Evolutionary conservation across 2,888 invertebrate species (phyloP), one percentile per base, ranked within the genome.

Genomic region (Leucoma salicis): DNA sequence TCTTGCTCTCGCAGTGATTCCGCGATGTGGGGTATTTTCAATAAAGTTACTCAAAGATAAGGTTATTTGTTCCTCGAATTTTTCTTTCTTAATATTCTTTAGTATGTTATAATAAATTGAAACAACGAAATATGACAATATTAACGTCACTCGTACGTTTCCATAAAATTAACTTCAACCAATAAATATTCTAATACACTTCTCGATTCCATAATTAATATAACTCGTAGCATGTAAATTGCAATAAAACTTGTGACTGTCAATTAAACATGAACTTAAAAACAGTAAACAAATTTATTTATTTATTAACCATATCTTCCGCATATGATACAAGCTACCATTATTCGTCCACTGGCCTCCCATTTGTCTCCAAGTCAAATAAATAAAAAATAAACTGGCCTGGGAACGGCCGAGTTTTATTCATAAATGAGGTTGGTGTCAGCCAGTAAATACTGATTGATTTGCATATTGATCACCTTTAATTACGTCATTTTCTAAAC

Each of bases 351-450:
- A 46, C 44, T 53, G 56, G 29, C 50, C 50, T 41, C 28, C n/a
- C 36, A 41, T 47, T 52, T 35, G 14, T 14, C 14, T 6, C 13
- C 34, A 27, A 42, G 18, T 10, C 31, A 11, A 29, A 52, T 48
- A 48, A 51, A 48, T 47, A 35, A 28, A n/a, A 3, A 6, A 46
- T n/a, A 40, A 55, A 47, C 43, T 13, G 36, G 53, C 38, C n/a
- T n/a, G n/a, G 36, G 29, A 47, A 61, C 57, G 43, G 41, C 46
- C 45, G 37, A 52, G 50, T 48, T 57, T 60, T 45, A 27, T 44
- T 33, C 42, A 54, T 52, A 53, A 35, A 40, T 51, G 13, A 36
- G 39, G 41, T 8, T 21, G n/a, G n/a, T n/a, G n/a, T n/a, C n/a
- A n/a, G n/a, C n/a, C n/a, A n/a, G n/a, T n/a, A n/a, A n/a, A n/a